These are phyloP conservation scores for Isurus oxyrinchus DNA, from an alignment of 2,113 vertebrate genomes.

Conservation along the genomic window DNA sequence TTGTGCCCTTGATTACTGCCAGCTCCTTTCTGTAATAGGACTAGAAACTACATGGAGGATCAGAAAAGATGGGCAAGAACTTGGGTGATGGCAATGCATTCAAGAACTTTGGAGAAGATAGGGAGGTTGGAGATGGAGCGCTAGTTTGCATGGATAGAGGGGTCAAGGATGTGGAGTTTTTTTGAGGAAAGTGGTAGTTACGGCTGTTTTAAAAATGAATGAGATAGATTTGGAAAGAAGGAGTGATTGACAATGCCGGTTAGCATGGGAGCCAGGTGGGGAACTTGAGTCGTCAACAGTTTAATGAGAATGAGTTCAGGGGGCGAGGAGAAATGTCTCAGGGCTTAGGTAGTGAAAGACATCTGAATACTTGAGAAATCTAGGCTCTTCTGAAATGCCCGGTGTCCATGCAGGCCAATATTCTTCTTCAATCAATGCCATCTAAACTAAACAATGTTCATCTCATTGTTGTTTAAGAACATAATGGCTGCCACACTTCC, in stretches of 20 bases:
- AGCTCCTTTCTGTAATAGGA: background rate
- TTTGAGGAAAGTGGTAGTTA: background rate
- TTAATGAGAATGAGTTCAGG: background rate
- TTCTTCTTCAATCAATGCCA: background rate
- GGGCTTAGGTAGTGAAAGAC: background rate
- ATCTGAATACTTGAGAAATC: background rate
- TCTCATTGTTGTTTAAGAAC: background rate
- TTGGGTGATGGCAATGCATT: background rate
- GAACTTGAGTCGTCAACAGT: background rate
- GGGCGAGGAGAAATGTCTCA: background rate
- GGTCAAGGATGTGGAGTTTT: background rate
- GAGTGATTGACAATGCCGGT: background rate
- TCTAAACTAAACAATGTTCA: background rate
- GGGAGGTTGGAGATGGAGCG: background rate
- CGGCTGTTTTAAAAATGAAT: background rate
- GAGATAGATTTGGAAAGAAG: background rate
- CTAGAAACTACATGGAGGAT: background rate
- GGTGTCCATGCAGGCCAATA: background rate
- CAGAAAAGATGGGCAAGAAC: background rate
- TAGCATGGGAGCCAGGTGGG: background rate
- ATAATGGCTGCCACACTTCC: background rate
- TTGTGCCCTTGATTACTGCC: background rate
- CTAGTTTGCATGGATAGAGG: background rate
- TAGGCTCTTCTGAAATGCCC: background rate
- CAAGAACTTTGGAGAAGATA: background rate